Percentiles rank a stretch among this genome's conserved stretches.
Evolutionary conservation across 2,888 invertebrate genomes (phyloP).

Genomic region (Diplazon laetatorius): DNA sequence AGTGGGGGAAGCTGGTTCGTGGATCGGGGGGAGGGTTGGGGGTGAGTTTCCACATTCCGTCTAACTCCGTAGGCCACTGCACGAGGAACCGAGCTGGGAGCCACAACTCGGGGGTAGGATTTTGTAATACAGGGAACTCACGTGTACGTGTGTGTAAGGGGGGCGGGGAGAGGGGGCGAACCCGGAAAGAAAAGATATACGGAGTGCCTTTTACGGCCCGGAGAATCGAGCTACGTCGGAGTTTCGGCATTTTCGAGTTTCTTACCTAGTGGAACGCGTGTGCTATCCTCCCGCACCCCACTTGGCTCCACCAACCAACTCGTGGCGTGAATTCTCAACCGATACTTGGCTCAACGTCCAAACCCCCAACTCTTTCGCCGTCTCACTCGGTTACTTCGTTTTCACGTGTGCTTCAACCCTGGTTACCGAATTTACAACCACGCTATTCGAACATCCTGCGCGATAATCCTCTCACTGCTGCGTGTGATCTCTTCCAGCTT

Average conservation of each 20-base stretch:
- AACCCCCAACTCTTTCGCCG: constrained; percentile 58
- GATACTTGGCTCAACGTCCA: constrained; percentile 59
- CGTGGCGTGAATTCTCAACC: constrained; percentile 66
- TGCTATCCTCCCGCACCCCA: constrained; percentile 39
- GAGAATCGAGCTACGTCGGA: constrained; percentile 68
- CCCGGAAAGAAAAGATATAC: constrained; percentile 70
- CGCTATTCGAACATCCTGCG: constrained; percentile 12
- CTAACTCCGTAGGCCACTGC: constrained; percentile 6
- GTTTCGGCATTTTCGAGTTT: constrained; percentile 62
- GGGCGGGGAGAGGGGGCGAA: too few species aligned
- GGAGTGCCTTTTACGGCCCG: constrained; percentile 65
- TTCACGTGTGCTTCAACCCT: constrained; percentile 10
- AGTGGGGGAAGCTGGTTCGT: constrained; percentile 22
- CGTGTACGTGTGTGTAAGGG: constrained; percentile 40
- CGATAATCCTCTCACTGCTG: constrained; percentile 23
- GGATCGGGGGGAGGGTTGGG: too few species aligned
- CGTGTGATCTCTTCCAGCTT: constrained; percentile 15
- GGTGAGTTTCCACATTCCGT: background rate
- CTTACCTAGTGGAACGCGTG: constrained; percentile 40
- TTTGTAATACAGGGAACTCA: constrained; percentile 57
- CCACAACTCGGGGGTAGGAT: constrained; percentile 46
- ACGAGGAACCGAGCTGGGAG: constrained; percentile 37
- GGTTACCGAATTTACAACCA: constrained; percentile 47
- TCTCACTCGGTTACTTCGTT: constrained; percentile 10
- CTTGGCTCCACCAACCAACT: constrained; percentile 58